phyloP scores from a whole-genome alignment of 2,113 vertebrate genomes.

The Muntiacus muntjak region DNA sequence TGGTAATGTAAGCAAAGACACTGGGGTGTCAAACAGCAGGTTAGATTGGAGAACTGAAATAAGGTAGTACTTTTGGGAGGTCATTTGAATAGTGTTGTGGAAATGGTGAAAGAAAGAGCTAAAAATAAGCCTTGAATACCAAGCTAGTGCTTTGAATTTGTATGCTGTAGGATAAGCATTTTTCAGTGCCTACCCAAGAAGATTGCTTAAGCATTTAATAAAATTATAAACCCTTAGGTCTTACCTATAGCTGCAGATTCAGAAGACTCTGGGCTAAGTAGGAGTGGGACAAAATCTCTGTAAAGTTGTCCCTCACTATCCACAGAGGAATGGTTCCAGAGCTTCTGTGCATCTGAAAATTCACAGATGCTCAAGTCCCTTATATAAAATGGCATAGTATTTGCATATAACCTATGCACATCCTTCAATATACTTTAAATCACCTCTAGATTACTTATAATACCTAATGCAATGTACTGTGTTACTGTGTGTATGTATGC shows the following conservation, averaged over 20 bases:
- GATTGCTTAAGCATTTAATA: not conserved
- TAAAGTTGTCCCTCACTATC: not conserved
- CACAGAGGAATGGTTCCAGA: not conserved
- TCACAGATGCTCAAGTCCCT: not conserved
- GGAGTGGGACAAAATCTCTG: not conserved
- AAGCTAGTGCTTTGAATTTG: not conserved
- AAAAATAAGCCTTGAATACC: constrained; percentile 28
- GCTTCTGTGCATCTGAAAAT: not conserved
- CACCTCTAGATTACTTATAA: not conserved
- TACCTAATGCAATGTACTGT: not conserved
- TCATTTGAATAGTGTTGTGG: not conserved
- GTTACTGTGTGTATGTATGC: not conserved
- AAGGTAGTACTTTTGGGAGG: not conserved
- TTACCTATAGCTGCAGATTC: constrained; percentile 27
- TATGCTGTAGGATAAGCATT: not conserved
- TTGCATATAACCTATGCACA: not conserved
- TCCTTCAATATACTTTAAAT: not conserved
- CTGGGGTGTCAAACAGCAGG: not conserved
- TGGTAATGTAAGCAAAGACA: not conserved
- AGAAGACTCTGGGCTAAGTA: not conserved
- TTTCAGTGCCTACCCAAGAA: not conserved
- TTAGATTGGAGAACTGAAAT: not conserved
- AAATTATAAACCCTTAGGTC: not conserved
- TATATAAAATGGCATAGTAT: not conserved
- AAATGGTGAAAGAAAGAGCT: not conserved